Evolutionary conservation across 2,113 vertebrate species (phyloP), one percentile per base, ranked within the genome.

Genomic region (Tonatia bakeri): DNA sequence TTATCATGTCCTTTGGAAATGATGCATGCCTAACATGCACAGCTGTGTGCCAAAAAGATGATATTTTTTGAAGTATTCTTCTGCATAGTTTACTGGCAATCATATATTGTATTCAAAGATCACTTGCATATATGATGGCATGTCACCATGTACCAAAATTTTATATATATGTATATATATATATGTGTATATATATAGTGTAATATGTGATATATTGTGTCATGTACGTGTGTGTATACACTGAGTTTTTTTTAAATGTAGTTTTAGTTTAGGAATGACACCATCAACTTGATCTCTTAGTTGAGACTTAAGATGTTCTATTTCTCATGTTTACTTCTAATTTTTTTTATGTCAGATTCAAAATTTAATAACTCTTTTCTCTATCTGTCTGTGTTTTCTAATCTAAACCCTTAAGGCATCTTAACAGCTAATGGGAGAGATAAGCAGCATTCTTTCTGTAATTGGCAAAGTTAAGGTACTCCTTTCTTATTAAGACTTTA

Each of bases 1-100:
- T 98, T 97, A 98, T 98, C 97, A 95, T 95, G 88, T 98, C 98
- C 96, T 98, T 97, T 97, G 97, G 97, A 98, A 98, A 97, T 97
- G 94, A 97, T 97, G 97, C 87, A 94, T 97, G 96, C 88, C 97
- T 98, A 97, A 97, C 95, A 96, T 80, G 87, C 98, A 96, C 95
- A 98, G 97, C 96, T 98, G 95, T 97, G 96, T 93, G 47, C 96
- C 97, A 97, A 96, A 92, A 97, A 96, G 93, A 97, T 97, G 97
- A 95, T 91, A 97, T 96, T 98, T 98, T 98, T 90, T 81, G 33
- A 97, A 93, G 94, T 97, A 87, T 96, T 98, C 92, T 97, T 98
- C 94, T 97, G 93, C 89, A 73, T 90, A 94, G 93, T 97, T 98
- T 98, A 97, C 90, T 94, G 94, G 82, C 7, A 83, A 93, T 96